Percentiles rank a stretch among this genome's conserved stretches.
phyloP scores from a whole-genome alignment of 92 coral and sea anemone species.

The Ricordea florida region DNA sequence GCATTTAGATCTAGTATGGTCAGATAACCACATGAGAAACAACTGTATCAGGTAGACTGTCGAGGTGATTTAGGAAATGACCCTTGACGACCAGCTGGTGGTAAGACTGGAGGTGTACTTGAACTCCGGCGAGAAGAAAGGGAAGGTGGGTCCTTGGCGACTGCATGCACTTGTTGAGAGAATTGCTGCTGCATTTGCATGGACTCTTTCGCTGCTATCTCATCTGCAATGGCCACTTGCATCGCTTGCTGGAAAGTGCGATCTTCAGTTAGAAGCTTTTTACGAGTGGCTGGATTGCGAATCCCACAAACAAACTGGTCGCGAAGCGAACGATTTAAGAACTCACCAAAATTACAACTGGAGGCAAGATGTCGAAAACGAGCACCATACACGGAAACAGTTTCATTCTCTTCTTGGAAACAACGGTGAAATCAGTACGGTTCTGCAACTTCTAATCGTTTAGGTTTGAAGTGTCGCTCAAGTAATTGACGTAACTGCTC shows the following conservation, averaged over 20 bases:
- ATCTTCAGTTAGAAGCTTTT: slow-evolving; percentile 47
- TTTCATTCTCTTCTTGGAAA: slow-evolving; percentile 54
- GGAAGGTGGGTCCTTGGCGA: too few relatives aligned
- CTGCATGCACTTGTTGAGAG: slow-evolving; percentile 6
- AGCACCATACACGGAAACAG: slow-evolving; percentile 46
- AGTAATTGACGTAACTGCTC: slow-evolving; percentile 19
- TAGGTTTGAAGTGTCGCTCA: slow-evolving; percentile 50
- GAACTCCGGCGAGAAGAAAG: too few relatives aligned
- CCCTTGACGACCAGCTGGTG: background rate
- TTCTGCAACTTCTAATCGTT: slow-evolving; percentile 54
- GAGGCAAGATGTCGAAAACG: slow-evolving; percentile 52
- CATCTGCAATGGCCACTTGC: slow-evolving; percentile 40
- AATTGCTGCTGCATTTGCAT: slow-evolving; percentile 34
- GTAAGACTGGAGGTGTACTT: too few relatives aligned
- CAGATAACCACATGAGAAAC: slow-evolving; percentile 37
- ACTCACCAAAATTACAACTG: slow-evolving; percentile 52
- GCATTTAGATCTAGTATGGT: slow-evolving; percentile 19
- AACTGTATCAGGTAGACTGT: slow-evolving; percentile 9
- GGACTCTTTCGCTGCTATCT: slow-evolving; percentile 42
- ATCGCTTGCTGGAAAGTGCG: slow-evolving; percentile 29
- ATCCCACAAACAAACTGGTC: slow-evolving; percentile 60
- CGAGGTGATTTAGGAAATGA: background rate
- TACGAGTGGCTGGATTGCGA: slow-evolving; percentile 44
- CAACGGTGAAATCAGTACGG: slow-evolving; percentile 58
- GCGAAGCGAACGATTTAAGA: slow-evolving; percentile 43